Base-by-base conservation (phyloP, 2,888 invertebrate genomes). In the Altica lythri region DNA sequence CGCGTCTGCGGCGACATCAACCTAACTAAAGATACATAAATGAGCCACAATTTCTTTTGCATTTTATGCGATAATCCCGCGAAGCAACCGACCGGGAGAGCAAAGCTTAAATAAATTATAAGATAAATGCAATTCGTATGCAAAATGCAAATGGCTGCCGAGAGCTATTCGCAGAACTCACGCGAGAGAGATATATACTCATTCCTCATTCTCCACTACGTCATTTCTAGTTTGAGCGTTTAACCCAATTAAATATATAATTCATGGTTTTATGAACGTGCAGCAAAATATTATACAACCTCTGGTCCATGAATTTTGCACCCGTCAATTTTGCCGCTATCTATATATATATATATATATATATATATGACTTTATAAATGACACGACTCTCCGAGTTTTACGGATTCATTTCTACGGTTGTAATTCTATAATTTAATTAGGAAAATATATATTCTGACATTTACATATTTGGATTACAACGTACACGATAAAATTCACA, bases 231-330 rank as follows among this genome's bases (percentile, higher is more conserved):
- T 44, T 53, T 27, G 6, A 53, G 32, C 45, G 49, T 57, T 57
- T 55, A 57, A 53, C 59, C 57, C 56, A 62, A 62, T 60, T 62
- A 61, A 60, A 60, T 60, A 60, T 56, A 62, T 62, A 62, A 60
- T 62, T 60, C 62, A 62, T 40, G 50, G 19, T 49, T 53, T 53
- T 47, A 53, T 56, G 37, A 32, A 19, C 45, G 46, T 19, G 12
- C 32, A 35, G 25, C 35, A 13, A 29, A 29, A 34, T 51, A 51
- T 43, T 37, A 47, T 47, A 34, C 47, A 30, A 44, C 42, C 18
- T 34, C 17, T 19, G 32, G 19, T 9, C 25, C 10, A 18, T 45
- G 18, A 32, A 45, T 32, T 32, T 45, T 44, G 44, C 32, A 19
- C 18, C 5, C 2, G 12, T 2, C 45, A 45, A 45, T 45, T 13